phyloP scores from a whole-genome alignment of 2,888 invertebrate species.

The Chydorus sphaericus region DNA sequence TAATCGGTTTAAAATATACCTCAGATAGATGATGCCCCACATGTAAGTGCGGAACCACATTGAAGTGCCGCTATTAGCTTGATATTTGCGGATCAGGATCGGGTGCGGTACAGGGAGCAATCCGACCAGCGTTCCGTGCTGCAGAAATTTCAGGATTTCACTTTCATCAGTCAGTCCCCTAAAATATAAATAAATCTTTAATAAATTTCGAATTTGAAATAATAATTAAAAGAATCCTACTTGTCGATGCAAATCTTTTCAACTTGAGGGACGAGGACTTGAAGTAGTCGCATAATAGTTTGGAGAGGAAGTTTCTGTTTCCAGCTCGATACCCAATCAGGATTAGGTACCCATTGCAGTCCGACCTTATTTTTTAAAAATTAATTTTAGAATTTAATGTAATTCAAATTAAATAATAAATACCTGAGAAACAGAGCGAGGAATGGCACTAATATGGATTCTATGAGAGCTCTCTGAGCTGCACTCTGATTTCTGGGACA shows the following conservation, averaged over 20 bases:
- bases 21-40: slow-evolving; percentile 98
- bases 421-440: slow-evolving; percentile 9
- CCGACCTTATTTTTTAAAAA: slow-evolving; percentile 15
- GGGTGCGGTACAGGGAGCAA: slow-evolving; percentile 97
- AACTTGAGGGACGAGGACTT: slow-evolving; percentile 97
- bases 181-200: slow-evolving; percentile 18
- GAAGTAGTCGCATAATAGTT: slow-evolving; percentile 95
- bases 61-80: slow-evolving; percentile 95
- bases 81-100: slow-evolving; percentile 95
- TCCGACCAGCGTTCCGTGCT: slow-evolving; percentile 95
- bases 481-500: slow-evolving; percentile 16
- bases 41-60: slow-evolving; percentile 99
- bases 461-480: slow-evolving; percentile 11
- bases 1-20: slow-evolving; percentile 35
- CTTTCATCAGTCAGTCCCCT: slow-evolving; percentile 97
- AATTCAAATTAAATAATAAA: background rate
- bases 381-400: background rate
- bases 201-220: too few relatives aligned
- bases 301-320: slow-evolving; percentile 92
- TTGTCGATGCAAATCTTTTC: slow-evolving; percentile 99
- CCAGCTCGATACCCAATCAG: slow-evolving; percentile 94
- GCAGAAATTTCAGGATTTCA: slow-evolving; percentile 95
- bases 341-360: slow-evolving; percentile 65
- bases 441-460: background rate
- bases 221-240: slow-evolving; percentile 39